These are phyloP conservation scores for Meandrina meandrites DNA, from an alignment of 92 coral and sea anemone genomes.

Conservation along the genomic window DNA sequence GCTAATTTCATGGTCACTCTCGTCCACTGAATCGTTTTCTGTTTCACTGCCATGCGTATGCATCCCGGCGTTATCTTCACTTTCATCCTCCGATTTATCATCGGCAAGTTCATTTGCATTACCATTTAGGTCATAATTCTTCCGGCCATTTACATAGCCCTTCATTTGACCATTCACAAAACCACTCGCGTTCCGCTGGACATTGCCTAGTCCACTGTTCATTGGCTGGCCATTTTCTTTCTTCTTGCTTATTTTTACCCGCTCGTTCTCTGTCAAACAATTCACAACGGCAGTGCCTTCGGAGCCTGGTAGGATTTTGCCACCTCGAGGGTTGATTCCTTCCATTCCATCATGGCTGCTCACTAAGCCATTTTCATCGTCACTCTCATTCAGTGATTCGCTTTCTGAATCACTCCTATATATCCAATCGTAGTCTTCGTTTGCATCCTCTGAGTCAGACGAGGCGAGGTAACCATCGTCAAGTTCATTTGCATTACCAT, in stretches of 20 bases:
- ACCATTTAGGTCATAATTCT: background rate
- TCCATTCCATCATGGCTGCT: background rate
- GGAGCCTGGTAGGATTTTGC: background rate
- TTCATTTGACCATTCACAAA: background rate
- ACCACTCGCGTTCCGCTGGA: background rate
- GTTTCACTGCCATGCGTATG: background rate
- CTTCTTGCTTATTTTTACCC: background rate
- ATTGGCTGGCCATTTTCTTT: background rate
- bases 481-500: background rate
- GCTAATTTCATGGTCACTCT: background rate
- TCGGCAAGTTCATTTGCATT: background rate
- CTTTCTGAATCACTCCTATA: background rate
- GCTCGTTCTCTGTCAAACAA: background rate
- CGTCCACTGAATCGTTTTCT: background rate
- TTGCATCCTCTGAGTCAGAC: background rate
- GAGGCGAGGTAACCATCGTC: too few relatives aligned
- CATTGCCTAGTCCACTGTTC: background rate
- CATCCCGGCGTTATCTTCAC: background rate
- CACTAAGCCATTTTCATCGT: background rate
- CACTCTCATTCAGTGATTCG: background rate
- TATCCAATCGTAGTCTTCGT: background rate
- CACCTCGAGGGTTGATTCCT: background rate
- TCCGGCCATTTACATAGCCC: background rate
- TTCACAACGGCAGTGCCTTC: too few relatives aligned
- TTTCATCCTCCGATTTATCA: background rate